Conservation (phyloP, 1,140 invertebrate species). For the Episyrphus balteatus region DNA sequence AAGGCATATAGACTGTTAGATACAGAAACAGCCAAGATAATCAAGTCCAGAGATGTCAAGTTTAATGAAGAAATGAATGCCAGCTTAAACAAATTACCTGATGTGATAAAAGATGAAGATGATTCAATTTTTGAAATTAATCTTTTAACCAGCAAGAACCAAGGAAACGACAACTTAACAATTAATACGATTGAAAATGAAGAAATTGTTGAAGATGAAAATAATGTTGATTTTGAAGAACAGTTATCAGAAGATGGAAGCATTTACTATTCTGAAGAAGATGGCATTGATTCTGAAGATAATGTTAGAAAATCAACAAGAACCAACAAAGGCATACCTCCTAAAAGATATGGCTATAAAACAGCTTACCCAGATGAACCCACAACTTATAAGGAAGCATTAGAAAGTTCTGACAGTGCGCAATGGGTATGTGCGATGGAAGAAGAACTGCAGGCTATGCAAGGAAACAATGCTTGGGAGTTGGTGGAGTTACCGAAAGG, state of each 20-base stretch:
- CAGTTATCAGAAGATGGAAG: too few relatives aligned
- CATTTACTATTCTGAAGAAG: too few relatives aligned
- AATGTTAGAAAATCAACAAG: neutral
- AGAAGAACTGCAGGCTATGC: slow-evolving; percentile 12
- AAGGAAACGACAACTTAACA: too few relatives aligned
- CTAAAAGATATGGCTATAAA: neutral
- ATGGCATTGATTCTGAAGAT: too few relatives aligned
- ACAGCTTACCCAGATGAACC: neutral
- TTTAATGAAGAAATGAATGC: too few relatives aligned
- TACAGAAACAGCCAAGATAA: too few relatives aligned
- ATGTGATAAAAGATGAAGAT: neutral
- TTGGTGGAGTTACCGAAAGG: slow-evolving; percentile 12
- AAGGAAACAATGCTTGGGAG: slow-evolving; percentile 15
- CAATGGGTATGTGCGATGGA: slow-evolving; percentile 17
- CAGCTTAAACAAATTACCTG: neutral
- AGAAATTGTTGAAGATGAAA: neutral
- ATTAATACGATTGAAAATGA: slow-evolving; percentile 3
- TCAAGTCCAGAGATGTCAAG: too few relatives aligned
- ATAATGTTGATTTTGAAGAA: neutral
- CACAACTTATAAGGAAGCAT: slow-evolving; percentile 1
- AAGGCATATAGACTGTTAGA: slow-evolving; percentile 3
- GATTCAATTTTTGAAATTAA: too few relatives aligned
- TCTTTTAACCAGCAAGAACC: too few relatives aligned
- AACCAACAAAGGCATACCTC: slow-evolving; percentile 2
- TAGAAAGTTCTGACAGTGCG: slow-evolving; percentile 1